Evolutionary conservation across 2,797 vertebrate species (phyloP), one percentile per base, ranked within the genome.

Genomic region (Pangasius larnaudii): DNA sequence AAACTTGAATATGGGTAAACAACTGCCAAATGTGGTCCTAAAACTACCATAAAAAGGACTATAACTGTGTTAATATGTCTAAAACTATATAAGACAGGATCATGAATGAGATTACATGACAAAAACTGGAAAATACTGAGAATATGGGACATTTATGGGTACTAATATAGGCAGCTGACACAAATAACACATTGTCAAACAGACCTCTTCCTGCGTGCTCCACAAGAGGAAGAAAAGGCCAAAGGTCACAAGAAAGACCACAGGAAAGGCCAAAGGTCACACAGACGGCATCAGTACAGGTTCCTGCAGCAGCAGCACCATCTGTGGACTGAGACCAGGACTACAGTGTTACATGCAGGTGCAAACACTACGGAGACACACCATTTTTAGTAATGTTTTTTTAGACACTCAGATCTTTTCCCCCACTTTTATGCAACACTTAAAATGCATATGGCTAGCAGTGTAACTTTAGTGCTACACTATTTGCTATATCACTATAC

Each of bases 221-320:
- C 14, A 61, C 51, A 79, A 1, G 51, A 56, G 16, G 33, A 33
- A 56, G 5, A 49, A 79, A 77, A 56, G 51, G 16, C 18, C 16
- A 56, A 53, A 79, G n/a, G 75, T 27, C 58, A 59, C 33, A 59
- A 61, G 4, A 61, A 10, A 27, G 36, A 59, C 5, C 65, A 69
- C 18, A 69, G 14, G 10, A 89, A 39, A 88, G 27, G 82, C 65
- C 83, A 88, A 86, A 87, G 87, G 87, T 88, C 88, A 86, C 5
- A 51, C 2, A 39, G 33, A 59, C 1, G 0, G 33, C 69, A 63
- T 56, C 49, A 46, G 69, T 24, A 24, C 33, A 59, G 59, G 61
- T 82, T 83, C 65, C 27, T 85, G 84, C 87, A 86, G 71, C 81
- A 59, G 51, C 75, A 87, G 72, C 33, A 58, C 74, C 86, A 86